Evolutionary conservation across 1,140 invertebrate species (phyloP).

Genomic region (Lepidurus arcticus): DNA sequence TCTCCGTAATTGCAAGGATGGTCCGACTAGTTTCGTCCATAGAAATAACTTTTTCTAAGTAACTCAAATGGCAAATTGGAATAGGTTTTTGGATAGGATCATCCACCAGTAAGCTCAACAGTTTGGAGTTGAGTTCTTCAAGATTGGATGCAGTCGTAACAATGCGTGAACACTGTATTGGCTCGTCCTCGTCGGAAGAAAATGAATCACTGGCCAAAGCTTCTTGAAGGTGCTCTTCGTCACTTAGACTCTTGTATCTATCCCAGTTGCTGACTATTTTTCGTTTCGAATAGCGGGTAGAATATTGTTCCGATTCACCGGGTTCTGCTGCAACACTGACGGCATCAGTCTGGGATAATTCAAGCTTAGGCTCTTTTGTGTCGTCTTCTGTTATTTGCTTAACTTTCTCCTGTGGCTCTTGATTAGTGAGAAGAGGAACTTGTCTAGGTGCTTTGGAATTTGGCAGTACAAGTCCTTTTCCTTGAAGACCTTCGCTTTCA

Average conservation of each 20-base stretch:
- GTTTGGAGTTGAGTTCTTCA: neutral
- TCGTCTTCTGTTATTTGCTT: neutral
- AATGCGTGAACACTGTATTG: neutral
- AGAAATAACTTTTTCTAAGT: neutral
- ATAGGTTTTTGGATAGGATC: neutral
- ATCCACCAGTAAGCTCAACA: neutral
- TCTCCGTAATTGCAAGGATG: neutral
- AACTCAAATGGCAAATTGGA: neutral
- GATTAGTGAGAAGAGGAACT: neutral
- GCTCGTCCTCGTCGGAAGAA: neutral
- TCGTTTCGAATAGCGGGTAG: neutral
- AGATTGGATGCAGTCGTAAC: neutral
- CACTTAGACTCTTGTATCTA: neutral
- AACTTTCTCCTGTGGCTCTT: neutral
- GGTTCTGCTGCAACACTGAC: neutral
- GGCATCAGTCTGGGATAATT: neutral
- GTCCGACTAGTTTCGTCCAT: neutral
- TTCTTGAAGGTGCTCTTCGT: neutral
- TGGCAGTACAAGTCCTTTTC: neutral
- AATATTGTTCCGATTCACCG: neutral
- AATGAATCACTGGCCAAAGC: neutral
- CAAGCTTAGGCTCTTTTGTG: neutral
- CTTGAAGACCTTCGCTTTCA: neutral
- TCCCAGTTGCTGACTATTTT: constrained; percentile 14
- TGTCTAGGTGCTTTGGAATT: neutral